Evolutionary conservation across 2,888 invertebrate genomes (phyloP), one percentile per base, ranked within the genome.

Genomic region (Caenorhabditis afra): DNA sequence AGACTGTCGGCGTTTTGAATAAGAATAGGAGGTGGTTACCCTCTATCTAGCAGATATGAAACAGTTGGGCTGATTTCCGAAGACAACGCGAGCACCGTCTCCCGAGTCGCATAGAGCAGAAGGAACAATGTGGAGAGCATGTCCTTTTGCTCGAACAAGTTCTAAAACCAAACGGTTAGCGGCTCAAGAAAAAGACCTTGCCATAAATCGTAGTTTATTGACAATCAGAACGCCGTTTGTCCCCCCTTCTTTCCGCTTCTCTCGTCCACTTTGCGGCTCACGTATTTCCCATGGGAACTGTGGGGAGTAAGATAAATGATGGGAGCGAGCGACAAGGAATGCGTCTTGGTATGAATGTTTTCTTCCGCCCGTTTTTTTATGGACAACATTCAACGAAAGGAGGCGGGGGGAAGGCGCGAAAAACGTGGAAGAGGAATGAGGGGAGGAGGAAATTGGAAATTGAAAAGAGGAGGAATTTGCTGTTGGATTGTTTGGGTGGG

Each of bases 1-100:
- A 8, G 3, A 44, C n/a, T 18, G 8, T 49, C n/a, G n/a, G n/a
- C n/a, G n/a, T n/a, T n/a, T n/a, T n/a, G n/a, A n/a, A n/a, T 29
- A 3, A 29, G 29, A 29, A 29, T 11, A 18, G 23, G 29, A 29
- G 3, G 37, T 1, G 2, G 68, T 68, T 37, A 79, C 79, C 80
- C 75, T 71, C 50, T 64, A 12, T 80, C 80, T 22, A 80, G 8
- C 11, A 80, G 44, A 41, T 75, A 80, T 11, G 80, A 58, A 22
- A 76, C 80, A 18, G 80, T 80, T 12, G 80, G 80, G 53, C 80
- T 80, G 23, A 80, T 67, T 16, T 80, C 80, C 4, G 70, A 49
- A 0, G 75, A 45, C 57, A 80, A 37, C 0, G 74, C 79, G 20
- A 74, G 29, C 0, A 74, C 67, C 23, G 75, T 62, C 57, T 66